phyloP scores from a whole-genome alignment of 2,797 vertebrate species.

The Nyctalus aviator region DNA sequence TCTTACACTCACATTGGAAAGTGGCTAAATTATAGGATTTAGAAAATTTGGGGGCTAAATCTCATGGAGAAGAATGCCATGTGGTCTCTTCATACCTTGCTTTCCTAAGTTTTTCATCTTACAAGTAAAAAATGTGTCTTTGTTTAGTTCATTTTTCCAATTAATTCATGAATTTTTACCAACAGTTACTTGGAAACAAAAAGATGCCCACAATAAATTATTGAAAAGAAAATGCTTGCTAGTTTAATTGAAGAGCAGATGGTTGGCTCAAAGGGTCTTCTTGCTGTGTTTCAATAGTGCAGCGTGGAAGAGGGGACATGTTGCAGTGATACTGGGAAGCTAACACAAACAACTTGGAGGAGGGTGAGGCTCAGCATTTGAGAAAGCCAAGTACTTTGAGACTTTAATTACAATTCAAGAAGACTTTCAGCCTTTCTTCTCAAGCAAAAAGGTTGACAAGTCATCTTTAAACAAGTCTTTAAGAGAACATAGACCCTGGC shows the following conservation, averaged over 20 bases:
- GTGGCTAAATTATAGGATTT: conserved; percentile 59
- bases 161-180: conserved; percentile 81
- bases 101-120: conserved; percentile 66
- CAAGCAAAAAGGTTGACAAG: conserved; percentile 15
- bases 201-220: conserved; percentile 82
- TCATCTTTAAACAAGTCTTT: conserved; percentile 50
- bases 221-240: conserved; percentile 80
- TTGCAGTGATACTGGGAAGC: conserved; percentile 74
- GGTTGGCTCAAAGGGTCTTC: conserved; percentile 83
- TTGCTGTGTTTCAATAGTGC: conserved; percentile 81
- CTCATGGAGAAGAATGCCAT: conserved; percentile 38
- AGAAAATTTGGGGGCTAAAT: conserved; percentile 25
- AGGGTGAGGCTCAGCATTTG: conserved; percentile 57
- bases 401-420: conserved; percentile 56
- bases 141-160: conserved; percentile 76
- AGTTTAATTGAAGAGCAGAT: conserved; percentile 84
- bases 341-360: conserved; percentile 76
- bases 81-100: conserved; percentile 54
- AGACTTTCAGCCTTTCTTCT: conserved; percentile 46
- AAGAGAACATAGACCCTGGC: background rate
- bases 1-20: conserved; percentile 66
- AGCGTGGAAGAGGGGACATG: conserved; percentile 78
- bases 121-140: conserved; percentile 66
- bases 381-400: conserved; percentile 67
- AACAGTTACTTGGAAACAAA: conserved; percentile 84